Evolutionary conservation across 1,140 invertebrate species (phyloP), one percentile per base, ranked within the genome.

Genomic region (Scaptomyza hsui): DNA sequence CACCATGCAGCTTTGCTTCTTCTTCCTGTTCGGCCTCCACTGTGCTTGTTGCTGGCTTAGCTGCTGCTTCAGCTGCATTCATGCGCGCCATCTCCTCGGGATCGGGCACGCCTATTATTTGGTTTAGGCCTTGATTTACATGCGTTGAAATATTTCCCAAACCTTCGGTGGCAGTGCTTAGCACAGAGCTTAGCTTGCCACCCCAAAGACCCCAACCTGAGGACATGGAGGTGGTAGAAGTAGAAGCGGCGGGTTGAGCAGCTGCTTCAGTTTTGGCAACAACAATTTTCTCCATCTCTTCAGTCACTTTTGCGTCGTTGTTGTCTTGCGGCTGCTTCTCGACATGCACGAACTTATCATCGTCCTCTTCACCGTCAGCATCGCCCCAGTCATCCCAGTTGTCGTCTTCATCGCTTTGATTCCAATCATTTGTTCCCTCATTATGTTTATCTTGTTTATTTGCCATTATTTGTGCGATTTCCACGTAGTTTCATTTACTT

Each of bases 101-200:
- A 85, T 96, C 94, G 18, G 96, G 95, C 5, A 94, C 94, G 19
- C 95, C 96, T 44, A 97, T 95, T 10, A 97, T 95, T 44, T 94
- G 95, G 70, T 92, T 93, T 7, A 97, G 89, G 15, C 95, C 95
- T 78, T 95, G 95, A 68, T 94, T 95, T 9, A 97, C 95, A 89
- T 96, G 95, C 74, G 89, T 95, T 0, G 96, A 96, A 26, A 98
- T 92, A 15, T 94, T 95, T 10, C 94, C 94, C 7, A 97, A 94
- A 19, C 96, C 94, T 44, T 93, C 94, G 18, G 94, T 94, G 3
- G 96, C 96, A 13, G 95, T 94, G 62, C 93, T 95, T 13, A 97
- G 86, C 2, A 97, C 89, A 0, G 95, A 95, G 51, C 94, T 94
- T 42, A 94, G 93, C 10, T 96, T 94, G 55, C 94, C 94, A 63